These are phyloP conservation scores for Chaenodraco wilsoni DNA, from an alignment of 2,797 vertebrate genomes.

Conservation along the genomic window DNA sequence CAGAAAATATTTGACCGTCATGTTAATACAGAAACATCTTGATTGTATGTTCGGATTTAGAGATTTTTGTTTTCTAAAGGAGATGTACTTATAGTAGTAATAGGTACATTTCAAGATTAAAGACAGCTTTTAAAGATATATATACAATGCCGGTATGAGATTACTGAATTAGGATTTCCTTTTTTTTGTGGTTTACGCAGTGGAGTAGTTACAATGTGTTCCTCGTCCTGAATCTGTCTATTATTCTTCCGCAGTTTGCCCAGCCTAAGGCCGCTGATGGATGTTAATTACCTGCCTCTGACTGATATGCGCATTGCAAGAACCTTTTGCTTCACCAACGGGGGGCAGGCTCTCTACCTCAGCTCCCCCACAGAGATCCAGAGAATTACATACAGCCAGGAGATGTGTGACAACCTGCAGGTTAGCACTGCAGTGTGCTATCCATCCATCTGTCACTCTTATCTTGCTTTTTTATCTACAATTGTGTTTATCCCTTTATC, in stretches of 20 bases:
- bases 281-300: conserved; percentile 94
- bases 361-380: conserved; percentile 98
- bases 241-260: conserved; percentile 86
- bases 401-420: conserved; percentile 98
- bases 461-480: neutral
- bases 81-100: neutral
- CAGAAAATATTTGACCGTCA: neutral
- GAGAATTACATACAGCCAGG: conserved; percentile 97
- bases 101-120: neutral
- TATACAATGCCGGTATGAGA: neutral
- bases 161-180: neutral
- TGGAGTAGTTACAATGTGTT: neutral
- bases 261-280: conserved; percentile 95
- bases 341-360: conserved; percentile 95
- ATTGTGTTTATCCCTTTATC: neutral
- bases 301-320: conserved; percentile 98
- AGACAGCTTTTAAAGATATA: neutral
- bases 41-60: too few species aligned
- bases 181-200: conserved; percentile 11
- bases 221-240: conserved; percentile 19
- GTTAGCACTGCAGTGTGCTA: conserved; percentile 71
- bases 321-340: conserved; percentile 97
- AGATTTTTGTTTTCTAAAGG: neutral
- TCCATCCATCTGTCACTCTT: neutral
- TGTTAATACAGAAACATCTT: neutral